Evolutionary conservation across 1,140 invertebrate species (phyloP).

Genomic region (Drosophila subpulchrella): DNA sequence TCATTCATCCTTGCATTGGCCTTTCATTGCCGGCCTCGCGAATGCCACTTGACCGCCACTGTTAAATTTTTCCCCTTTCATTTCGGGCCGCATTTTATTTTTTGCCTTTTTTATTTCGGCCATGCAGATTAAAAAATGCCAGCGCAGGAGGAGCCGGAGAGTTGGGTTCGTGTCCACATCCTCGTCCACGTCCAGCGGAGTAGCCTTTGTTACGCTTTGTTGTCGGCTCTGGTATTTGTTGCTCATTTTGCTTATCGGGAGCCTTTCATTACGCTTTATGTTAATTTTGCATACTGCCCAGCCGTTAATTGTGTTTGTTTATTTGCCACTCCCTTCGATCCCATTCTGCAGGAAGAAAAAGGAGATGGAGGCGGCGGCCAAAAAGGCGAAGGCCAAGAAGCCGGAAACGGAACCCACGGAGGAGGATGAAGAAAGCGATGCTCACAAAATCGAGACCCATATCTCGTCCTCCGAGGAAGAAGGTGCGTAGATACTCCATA

Average conservation of each 20-base stretch:
- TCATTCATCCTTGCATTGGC: conserved; percentile 58
- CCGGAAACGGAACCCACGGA: conserved; percentile 33
- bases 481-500: conserved; percentile 39
- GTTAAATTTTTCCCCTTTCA: conserved; percentile 41
- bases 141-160: conserved; percentile 40
- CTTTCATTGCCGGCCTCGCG: conserved; percentile 44
- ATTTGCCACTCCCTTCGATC: conserved; percentile 35
- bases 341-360: conserved; percentile 55
- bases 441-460: conserved; percentile 15
- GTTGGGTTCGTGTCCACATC: conserved; percentile 29
- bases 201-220: conserved; percentile 69
- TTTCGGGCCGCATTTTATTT: conserved; percentile 11
- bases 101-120: conserved; percentile 18
- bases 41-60: conserved; percentile 70
- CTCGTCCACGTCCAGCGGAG: conserved; percentile 29
- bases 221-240: conserved; percentile 56
- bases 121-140: conserved; percentile 71
- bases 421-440: conserved; percentile 38
- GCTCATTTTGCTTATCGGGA: conserved; percentile 80
- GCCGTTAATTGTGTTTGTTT: conserved; percentile 75
- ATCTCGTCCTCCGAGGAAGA: conserved; percentile 73
- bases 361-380: conserved; percentile 52
- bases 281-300: conserved; percentile 68
- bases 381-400: conserved; percentile 55
- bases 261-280: conserved; percentile 82